These are phyloP conservation scores for Entomobrya proxima DNA, from an alignment of 2,888 invertebrate genomes.

Conservation along the genomic window DNA sequence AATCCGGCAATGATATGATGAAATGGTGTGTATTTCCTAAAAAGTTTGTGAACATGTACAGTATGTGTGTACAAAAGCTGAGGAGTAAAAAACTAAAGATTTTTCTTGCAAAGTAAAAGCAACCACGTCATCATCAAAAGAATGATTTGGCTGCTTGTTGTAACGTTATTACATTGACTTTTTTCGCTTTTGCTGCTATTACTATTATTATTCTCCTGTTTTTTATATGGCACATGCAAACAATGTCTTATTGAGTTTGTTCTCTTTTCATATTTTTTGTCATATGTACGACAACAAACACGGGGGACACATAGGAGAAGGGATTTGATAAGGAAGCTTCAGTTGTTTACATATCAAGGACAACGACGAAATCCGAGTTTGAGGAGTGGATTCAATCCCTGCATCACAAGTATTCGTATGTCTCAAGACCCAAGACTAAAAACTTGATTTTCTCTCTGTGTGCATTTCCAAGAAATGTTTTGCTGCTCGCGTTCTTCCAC, in stretches of 20 bases:
- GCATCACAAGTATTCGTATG: constrained; percentile 64
- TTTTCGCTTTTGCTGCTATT: no score
- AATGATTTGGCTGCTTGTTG: no score
- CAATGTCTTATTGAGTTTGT: no score
- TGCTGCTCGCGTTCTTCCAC: background rate
- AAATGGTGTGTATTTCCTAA: no score
- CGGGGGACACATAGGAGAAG: constrained; percentile 50
- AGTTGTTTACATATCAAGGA: constrained; percentile 67
- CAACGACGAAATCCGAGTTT: constrained; percentile 67
- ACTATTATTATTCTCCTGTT: no score
- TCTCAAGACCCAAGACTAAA: constrained; percentile 1
- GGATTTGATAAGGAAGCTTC: constrained; percentile 68
- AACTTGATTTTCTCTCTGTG: background rate
- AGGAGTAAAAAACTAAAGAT: no score
- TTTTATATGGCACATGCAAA: no score
- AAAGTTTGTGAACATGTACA: no score
- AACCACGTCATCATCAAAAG: no score
- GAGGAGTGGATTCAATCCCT: constrained; percentile 69
- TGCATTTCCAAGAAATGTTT: background rate
- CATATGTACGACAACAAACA: background rate
- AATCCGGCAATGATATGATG: constrained; percentile 15
- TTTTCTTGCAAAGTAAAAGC: no score
- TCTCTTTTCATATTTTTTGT: background rate
- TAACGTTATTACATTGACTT: no score
- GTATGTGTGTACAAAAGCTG: no score